Evolutionary conservation across 2,113 vertebrate genomes (phyloP).

Genomic region (Ivindomyrus marchei): DNA sequence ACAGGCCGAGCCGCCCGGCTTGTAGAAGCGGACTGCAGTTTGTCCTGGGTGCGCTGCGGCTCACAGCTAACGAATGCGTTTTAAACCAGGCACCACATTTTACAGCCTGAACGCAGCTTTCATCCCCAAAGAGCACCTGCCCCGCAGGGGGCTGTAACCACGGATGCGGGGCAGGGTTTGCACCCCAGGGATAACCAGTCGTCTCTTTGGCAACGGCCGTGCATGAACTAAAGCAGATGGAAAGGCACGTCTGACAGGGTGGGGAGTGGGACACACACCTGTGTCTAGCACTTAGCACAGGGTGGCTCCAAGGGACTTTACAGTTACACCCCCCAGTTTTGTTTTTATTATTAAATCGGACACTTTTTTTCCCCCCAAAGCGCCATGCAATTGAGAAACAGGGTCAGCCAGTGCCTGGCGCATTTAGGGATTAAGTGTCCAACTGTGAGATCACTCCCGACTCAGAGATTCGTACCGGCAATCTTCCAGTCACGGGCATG

Average conservation of each 20-base stretch:
- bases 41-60: background rate
- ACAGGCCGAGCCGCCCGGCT: conserved; percentile 26
- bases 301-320: background rate
- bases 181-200: background rate
- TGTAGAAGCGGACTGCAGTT: background rate
- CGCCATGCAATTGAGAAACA: background rate
- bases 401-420: background rate
- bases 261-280: background rate
- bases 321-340: background rate
- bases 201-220: background rate
- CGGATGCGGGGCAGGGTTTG: background rate
- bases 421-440: background rate
- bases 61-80: background rate
- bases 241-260: background rate
- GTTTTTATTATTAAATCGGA: background rate
- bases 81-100: background rate
- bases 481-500: background rate
- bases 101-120: background rate
- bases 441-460: background rate
- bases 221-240: background rate
- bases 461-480: background rate
- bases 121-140: background rate
- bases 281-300: background rate
- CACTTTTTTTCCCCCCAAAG: background rate
- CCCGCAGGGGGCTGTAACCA: background rate